Percentiles rank a stretch among this genome's conserved stretches.
These are phyloP conservation scores for Dione juno DNA, from an alignment of 2,888 invertebrate species.

Conservation along the genomic window DNA sequence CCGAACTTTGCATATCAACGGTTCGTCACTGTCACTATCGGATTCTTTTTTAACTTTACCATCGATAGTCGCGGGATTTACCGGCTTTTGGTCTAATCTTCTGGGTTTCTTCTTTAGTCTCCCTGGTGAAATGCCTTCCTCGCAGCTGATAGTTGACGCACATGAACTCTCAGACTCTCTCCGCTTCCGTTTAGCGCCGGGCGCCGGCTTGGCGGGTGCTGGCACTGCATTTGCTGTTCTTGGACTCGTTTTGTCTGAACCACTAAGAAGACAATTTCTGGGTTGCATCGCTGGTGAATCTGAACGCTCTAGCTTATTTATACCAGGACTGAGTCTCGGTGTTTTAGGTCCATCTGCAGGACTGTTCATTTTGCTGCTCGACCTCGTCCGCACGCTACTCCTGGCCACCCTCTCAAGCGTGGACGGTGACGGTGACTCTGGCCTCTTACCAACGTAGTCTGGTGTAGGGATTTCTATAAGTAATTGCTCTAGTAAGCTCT, in stretches of 20 bases:
- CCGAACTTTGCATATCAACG: constrained; percentile 88
- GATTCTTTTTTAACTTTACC: constrained; percentile 85
- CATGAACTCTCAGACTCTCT: constrained; percentile 91
- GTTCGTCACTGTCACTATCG: constrained; percentile 92
- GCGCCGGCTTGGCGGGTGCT: constrained; percentile 53
- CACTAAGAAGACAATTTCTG: constrained; percentile 65
- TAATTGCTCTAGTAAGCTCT: constrained; percentile 89
- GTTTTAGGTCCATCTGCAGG: constrained; percentile 83
- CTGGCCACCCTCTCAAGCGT: constrained; percentile 75
- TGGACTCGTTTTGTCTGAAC: constrained; percentile 71
- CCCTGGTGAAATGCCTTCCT: constrained; percentile 73
- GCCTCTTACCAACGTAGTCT: constrained; percentile 79
- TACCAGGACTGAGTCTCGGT: constrained; percentile 74
- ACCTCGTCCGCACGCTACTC: constrained; percentile 85
- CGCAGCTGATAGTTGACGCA: constrained; percentile 85
- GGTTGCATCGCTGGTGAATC: constrained; percentile 69
- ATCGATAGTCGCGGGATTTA: constrained; percentile 77
- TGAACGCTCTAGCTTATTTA: constrained; percentile 60
- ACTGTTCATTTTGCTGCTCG: constrained; percentile 87
- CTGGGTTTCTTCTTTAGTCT: constrained; percentile 73
- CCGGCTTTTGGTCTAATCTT: constrained; percentile 66
- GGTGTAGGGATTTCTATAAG: constrained; percentile 91
- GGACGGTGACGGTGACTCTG: constrained; percentile 76
- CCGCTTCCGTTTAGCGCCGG: constrained; percentile 87
- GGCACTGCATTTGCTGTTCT: constrained; percentile 48